phyloP scores from a whole-genome alignment of 2,113 vertebrate species.

The Platanista minor region DNA sequence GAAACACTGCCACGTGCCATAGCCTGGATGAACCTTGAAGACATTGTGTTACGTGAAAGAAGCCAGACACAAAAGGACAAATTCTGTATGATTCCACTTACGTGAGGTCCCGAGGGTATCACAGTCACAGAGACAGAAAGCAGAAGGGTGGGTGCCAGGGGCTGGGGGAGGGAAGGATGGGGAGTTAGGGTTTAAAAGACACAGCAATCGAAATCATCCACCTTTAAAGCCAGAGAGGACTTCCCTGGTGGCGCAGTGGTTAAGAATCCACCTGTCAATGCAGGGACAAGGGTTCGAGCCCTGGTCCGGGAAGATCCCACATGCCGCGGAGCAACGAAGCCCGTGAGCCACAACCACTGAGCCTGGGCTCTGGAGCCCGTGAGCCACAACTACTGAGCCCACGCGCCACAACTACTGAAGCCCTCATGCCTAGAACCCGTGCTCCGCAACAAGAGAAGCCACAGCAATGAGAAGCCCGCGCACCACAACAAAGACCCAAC shows the following conservation, averaged over 20 bases:
- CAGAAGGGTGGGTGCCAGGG: not conserved
- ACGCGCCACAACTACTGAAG: no score
- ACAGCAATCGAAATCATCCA: not conserved
- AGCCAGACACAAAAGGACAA: not conserved
- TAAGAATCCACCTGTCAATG: no score
- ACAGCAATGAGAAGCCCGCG: rapidly evolving
- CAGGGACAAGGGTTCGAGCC: no score
- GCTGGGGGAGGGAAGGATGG: not conserved
- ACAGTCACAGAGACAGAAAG: not conserved
- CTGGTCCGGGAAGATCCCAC: no score
- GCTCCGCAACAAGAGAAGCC: no score
- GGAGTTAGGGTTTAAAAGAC: not conserved
- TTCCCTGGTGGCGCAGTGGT: no score
- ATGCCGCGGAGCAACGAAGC: no score
- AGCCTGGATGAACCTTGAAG: not conserved
- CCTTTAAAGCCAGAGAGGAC: not conserved
- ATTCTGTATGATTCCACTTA: not conserved
- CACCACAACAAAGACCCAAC: no score
- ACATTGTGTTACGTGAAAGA: not conserved
- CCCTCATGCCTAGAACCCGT: no score
- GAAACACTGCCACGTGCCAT: not conserved
- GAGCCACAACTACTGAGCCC: no score
- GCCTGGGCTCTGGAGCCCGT: no score
- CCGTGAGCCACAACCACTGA: no score
- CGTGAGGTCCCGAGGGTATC: not conserved